A percentile compares a stretch with the other conserved stretches of the same genome.
Evolutionary conservation across 1,140 invertebrate species (phyloP).

Genomic region (Macrobrachium rosenbergii): DNA sequence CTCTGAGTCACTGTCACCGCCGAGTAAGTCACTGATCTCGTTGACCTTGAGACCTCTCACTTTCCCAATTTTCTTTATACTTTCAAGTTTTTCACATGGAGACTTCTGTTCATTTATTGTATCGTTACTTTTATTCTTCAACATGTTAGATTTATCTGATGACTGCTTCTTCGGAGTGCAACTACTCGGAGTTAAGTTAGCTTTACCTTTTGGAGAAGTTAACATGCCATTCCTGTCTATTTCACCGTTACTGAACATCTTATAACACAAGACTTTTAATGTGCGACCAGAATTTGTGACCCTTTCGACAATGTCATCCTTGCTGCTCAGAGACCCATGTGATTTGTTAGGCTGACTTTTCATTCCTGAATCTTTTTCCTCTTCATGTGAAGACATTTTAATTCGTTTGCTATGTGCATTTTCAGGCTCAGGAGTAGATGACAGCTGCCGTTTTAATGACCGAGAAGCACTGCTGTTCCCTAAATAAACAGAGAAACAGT

Average conservation of each 20-base stretch:
- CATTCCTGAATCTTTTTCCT: neutral
- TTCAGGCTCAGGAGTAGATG: neutral
- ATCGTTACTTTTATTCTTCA: no score
- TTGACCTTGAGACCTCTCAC: slow-evolving; percentile 39
- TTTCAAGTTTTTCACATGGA: slow-evolving; percentile 28
- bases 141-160: no score
- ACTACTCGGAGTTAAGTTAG: neutral
- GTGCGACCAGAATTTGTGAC: slow-evolving; percentile 27
- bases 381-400: neutral
- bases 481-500: neutral
- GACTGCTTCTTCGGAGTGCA: no score
- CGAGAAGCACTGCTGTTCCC: neutral
- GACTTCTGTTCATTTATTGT: slow-evolving; percentile 1
- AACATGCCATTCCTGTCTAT: slow-evolving; percentile 45
- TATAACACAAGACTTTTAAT: slow-evolving; percentile 49
- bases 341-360: neutral
- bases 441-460: slow-evolving; percentile 11
- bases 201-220: neutral
- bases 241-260: slow-evolving; percentile 37
- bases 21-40: slow-evolving; percentile 41
- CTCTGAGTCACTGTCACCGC: slow-evolving; percentile 31
- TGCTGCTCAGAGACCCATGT: neutral
- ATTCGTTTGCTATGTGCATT: slow-evolving; percentile 10
- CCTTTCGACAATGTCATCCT: slow-evolving; percentile 32
- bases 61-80: slow-evolving; percentile 45